Conservation (phyloP, 1,140 invertebrate species). For the Stenopsyche tienmushanensis region DNA sequence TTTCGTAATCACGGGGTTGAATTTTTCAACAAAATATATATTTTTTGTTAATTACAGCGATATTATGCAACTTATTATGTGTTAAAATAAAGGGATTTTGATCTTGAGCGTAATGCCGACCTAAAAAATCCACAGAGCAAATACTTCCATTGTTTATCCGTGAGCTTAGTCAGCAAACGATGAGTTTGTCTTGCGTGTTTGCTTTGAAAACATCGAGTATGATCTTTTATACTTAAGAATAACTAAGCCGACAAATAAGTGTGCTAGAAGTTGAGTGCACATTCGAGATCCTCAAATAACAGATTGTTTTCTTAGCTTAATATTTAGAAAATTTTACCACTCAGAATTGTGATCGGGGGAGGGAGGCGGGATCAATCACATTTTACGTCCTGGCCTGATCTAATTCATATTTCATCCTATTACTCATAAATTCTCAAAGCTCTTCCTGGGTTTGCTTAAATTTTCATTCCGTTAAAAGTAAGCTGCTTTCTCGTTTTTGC, state of each 20-base stretch:
- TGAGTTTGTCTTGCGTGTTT: constrained; percentile 18
- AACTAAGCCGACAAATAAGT: constrained; percentile 20
- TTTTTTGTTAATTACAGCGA: too few relatives aligned
- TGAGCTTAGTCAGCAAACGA: constrained; percentile 21
- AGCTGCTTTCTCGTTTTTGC: too few relatives aligned
- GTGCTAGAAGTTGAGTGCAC: constrained; percentile 13
- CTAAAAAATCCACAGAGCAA: constrained; percentile 18
- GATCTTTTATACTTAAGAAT: constrained; percentile 3
- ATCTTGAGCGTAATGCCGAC: too few relatives aligned
- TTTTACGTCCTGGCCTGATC: neutral
- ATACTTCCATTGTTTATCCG: constrained; percentile 19
- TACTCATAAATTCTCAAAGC: too few relatives aligned
- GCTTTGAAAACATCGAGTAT: constrained; percentile 15
- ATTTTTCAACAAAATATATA: too few relatives aligned
- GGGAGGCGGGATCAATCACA: neutral
- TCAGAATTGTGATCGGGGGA: neutral
- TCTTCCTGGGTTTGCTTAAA: too few relatives aligned
- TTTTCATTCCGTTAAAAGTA: too few relatives aligned
- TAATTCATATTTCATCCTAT: neutral
- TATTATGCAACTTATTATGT: too few relatives aligned
- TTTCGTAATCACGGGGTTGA: too few relatives aligned
- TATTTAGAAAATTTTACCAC: constrained; percentile 10
- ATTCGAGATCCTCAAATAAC: constrained; percentile 20
- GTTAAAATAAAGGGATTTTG: too few relatives aligned
- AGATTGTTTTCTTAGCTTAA: too few relatives aligned